Evolutionary conservation across 1,140 invertebrate species (phyloP), one percentile per base, ranked within the genome.

Genomic region (Hycleus phaleratus): DNA sequence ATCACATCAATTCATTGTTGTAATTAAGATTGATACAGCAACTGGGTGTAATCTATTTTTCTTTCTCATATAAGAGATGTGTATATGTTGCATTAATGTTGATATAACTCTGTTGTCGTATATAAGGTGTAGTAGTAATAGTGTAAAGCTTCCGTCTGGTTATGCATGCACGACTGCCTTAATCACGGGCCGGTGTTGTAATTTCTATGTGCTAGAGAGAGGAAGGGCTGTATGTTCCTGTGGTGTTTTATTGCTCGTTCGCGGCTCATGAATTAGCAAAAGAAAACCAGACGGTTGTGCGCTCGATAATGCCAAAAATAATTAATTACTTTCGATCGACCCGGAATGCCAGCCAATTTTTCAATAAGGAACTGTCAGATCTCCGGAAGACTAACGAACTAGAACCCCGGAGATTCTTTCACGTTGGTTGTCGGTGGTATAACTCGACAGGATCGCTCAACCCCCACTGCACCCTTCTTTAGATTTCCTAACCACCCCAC

Each of bases 261-360:
- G 67, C 69, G 69, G 71, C 64, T 69, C 71, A 71, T 71, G 69
- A 73, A 73, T 73, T 71, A 71, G 69, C 64, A 67, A 70, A 69
- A 65, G 65, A 67, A 71, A 72, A 67, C 62, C 69, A 70, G 69
- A 73, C 68, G 64, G 61, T 59, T 26, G 53, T 45, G 9, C 58
- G 69, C 61, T 72, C 70, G 70, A 72, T 72, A 72, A 71, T 63
- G 70, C 71, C 70, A 70, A 71, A 72, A 72, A 73, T 73, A 73
- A 73, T 73, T 73, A 73, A 73, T 73, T 72, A 72, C 70, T 67
- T 65, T 69, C 69, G 68, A 69, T 70, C 68, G 65, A 62, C 54
- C 62, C 58, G 67, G 32, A 62, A 58, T 60, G 62, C 58, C 67
- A 60, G 67, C 66, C 69, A 69, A 71, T 71, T 71, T 71, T 71